These are phyloP conservation scores for Stenotaenia linearis DNA, from an alignment of 2,888 invertebrate genomes.

Conservation along the genomic window DNA sequence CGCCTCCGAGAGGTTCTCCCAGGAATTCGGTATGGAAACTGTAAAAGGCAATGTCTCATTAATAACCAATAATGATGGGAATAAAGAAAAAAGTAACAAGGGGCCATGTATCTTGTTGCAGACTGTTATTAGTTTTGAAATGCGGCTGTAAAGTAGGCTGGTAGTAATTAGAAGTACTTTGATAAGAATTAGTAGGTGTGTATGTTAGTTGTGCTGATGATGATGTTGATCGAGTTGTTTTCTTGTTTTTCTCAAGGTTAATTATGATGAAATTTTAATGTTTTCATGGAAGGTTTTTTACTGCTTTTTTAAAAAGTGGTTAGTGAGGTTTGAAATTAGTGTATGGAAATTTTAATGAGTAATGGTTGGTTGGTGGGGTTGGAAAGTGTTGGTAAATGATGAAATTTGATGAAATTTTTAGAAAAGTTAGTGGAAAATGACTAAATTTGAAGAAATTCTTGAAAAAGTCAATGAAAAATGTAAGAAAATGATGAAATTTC, in stretches of 20 bases:
- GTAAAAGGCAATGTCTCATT: slow-evolving; percentile 40
- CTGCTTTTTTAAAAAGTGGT: too few species aligned
- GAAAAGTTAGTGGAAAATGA: too few species aligned
- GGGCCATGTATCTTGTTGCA: background rate
- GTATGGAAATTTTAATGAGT: too few species aligned
- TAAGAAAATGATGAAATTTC: too few species aligned
- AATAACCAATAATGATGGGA: slow-evolving; percentile 13
- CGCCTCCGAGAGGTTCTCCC: slow-evolving; percentile 79
- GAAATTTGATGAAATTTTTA: too few species aligned
- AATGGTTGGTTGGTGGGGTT: too few species aligned
- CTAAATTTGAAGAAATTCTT: too few species aligned
- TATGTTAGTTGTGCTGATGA: background rate
- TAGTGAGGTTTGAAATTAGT: too few species aligned
- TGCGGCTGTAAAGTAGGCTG: slow-evolving; percentile 28
- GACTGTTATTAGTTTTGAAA: slow-evolving; percentile 34
- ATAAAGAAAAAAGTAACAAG: background rate
- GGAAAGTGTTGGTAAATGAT: too few species aligned
- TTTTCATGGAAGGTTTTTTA: too few species aligned
- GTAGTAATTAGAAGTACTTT: background rate
- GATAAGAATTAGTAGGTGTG: background rate
- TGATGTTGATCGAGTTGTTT: background rate
- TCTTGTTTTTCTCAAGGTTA: background rate
- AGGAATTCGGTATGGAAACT: slow-evolving; percentile 92
- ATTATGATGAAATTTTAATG: background rate
- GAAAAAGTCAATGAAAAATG: too few species aligned